Conservation (phyloP, 2,113 vertebrate genomes). For the Lucifuga dentata region DNA sequence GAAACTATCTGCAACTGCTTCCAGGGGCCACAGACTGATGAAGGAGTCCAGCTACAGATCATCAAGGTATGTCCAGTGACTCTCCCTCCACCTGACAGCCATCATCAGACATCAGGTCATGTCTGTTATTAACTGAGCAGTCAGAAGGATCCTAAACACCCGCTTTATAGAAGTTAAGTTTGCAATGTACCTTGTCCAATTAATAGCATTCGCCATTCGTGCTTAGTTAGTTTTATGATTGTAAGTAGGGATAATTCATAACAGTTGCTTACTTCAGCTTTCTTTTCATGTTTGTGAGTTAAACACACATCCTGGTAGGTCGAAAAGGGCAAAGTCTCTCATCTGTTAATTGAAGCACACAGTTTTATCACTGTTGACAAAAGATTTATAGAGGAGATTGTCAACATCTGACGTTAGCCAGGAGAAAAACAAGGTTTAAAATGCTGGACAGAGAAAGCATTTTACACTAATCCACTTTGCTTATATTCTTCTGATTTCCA, state of each 20-base stretch:
- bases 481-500: not conserved
- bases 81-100: slow-evolving; percentile 23
- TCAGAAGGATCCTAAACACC: too few species aligned
- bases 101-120: too few species aligned
- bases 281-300: not conserved
- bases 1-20: slow-evolving; percentile 97
- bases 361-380: slow-evolving; percentile 54
- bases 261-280: not conserved
- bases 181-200: too few species aligned
- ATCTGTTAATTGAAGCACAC: not conserved
- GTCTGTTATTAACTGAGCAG: not conserved
- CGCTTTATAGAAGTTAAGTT: too few species aligned
- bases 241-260: not conserved
- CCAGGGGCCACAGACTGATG: slow-evolving; percentile 96
- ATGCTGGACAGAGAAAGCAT: not conserved
- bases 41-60: slow-evolving; percentile 97
- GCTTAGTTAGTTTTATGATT: too few species aligned
- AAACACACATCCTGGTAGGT: slow-evolving; percentile 42
- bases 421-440: not conserved
- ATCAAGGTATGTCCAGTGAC: slow-evolving; percentile 88
- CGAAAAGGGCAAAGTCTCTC: slow-evolving; percentile 47
- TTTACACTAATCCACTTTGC: not conserved
- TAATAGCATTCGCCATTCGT: too few species aligned
- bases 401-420: slow-evolving; percentile 10
- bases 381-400: slow-evolving; percentile 42